Conservation (phyloP, 2,888 invertebrate species). For the Atrina japonica region DNA sequence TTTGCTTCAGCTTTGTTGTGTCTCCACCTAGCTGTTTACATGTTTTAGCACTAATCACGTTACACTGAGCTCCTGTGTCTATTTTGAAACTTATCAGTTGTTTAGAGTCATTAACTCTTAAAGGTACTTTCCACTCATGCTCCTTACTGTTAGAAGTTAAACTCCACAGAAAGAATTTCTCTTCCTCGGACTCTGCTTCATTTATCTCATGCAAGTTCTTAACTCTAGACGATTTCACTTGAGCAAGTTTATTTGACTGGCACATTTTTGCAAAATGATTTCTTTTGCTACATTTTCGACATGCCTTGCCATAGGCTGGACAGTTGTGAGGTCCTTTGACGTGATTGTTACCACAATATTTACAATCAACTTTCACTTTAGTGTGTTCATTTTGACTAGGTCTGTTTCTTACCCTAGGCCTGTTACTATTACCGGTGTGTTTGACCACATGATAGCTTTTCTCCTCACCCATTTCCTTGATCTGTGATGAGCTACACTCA, state of each 20-base stretch:
- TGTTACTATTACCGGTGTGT: too few relatives aligned
- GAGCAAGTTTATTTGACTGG: not conserved
- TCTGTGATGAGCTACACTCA: constrained; percentile 20
- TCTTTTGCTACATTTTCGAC: constrained; percentile 10
- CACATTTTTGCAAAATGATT: constrained; percentile 17
- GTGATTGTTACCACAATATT: constrained; percentile 22
- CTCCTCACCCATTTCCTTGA: constrained; percentile 16
- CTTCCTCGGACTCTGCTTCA: not conserved
- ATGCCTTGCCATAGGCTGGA: constrained; percentile 26
- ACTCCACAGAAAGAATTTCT: not conserved
- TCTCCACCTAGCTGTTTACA: constrained; percentile 17
- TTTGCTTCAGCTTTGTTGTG: not conserved
- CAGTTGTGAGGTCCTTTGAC: constrained; percentile 17
- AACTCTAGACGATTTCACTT: not conserved
- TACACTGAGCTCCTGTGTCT: constrained; percentile 33
- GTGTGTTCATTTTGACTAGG: not conserved
- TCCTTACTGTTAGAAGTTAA: not conserved
- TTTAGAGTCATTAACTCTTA: constrained; percentile 7
- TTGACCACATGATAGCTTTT: constrained; percentile 5
- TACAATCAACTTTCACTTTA: constrained; percentile 24
- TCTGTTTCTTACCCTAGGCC: constrained; percentile 1
- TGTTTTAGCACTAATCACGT: constrained; percentile 18
- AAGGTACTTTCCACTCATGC: constrained; percentile 18
- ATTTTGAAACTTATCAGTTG: constrained; percentile 27
- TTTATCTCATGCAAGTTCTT: not conserved